Evolutionary conservation across 92 coral and sea anemone genomes (phyloP).

Genomic region (Blastomussa wellsi): DNA sequence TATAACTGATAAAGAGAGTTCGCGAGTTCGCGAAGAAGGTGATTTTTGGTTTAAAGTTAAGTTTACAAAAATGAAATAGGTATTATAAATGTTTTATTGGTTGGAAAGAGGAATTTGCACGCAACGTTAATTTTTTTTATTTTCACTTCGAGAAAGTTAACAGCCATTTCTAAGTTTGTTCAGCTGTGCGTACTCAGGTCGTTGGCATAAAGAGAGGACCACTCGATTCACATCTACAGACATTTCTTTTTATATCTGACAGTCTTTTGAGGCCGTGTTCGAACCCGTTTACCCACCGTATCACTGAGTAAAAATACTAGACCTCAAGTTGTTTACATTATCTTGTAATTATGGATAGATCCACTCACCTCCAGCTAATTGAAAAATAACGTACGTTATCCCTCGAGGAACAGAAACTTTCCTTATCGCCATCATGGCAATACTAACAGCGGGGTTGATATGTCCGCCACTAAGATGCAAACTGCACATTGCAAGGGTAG

Average conservation of each 20-base stretch:
- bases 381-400: slow-evolving; percentile 71
- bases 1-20: too few relatives aligned
- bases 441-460: slow-evolving; percentile 93
- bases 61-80: neutral
- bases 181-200: neutral
- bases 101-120: neutral
- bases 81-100: neutral
- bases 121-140: neutral
- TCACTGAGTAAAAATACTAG: neutral
- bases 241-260: neutral
- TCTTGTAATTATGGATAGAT: neutral
- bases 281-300: neutral
- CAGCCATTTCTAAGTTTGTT: neutral
- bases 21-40: neutral
- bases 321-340: neutral
- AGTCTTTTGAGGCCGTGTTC: neutral
- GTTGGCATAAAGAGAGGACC: neutral
- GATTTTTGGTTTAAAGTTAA: neutral
- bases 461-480: slow-evolving; percentile 89
- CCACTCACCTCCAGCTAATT: slow-evolving; percentile 84
- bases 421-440: slow-evolving; percentile 75
- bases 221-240: neutral
- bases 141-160: neutral
- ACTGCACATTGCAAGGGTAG: slow-evolving; percentile 81
- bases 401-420: slow-evolving; percentile 78